A percentile compares a stretch with the other conserved stretches of the same genome.
Conservation (phyloP, 2,888 invertebrate species). For the Oligia latruncula region DNA sequence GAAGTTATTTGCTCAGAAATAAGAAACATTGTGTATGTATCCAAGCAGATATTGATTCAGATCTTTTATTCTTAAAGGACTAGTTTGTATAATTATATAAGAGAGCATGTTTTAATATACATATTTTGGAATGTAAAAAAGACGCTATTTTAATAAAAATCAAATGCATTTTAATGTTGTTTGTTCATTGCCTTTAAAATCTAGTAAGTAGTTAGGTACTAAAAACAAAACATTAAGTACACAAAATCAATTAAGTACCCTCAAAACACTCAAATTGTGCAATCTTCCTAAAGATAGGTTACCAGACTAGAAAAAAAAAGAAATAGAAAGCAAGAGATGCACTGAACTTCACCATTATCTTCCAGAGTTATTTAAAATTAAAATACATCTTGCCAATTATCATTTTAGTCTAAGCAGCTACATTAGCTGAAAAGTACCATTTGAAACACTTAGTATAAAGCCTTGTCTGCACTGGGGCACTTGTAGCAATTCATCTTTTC, state of each 20-base stretch:
- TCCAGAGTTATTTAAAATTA: conserved; percentile 7
- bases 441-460: neutral
- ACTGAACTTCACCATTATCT: neutral
- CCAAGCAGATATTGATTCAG: conserved; percentile 33
- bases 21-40: conserved; percentile 18
- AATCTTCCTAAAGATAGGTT: neutral
- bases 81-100: conserved; percentile 7
- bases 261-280: conserved; percentile 35
- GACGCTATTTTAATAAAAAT: conserved; percentile 45
- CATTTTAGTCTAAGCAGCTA: conserved; percentile 6
- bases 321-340: too few species aligned
- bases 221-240: neutral
- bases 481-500: neutral
- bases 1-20: conserved; percentile 14
- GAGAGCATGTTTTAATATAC: conserved; percentile 20
- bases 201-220: neutral
- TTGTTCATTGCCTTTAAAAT: conserved; percentile 21
- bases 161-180: conserved; percentile 14
- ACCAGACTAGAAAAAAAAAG: neutral
- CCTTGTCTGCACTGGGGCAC: neutral
- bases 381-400: neutral
- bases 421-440: conserved; percentile 4
- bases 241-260: neutral
- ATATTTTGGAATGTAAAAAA: conserved; percentile 45
- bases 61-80: conserved; percentile 19